phyloP scores from a whole-genome alignment of 2,797 vertebrate species.

The Peromyscus eremicus region DNA sequence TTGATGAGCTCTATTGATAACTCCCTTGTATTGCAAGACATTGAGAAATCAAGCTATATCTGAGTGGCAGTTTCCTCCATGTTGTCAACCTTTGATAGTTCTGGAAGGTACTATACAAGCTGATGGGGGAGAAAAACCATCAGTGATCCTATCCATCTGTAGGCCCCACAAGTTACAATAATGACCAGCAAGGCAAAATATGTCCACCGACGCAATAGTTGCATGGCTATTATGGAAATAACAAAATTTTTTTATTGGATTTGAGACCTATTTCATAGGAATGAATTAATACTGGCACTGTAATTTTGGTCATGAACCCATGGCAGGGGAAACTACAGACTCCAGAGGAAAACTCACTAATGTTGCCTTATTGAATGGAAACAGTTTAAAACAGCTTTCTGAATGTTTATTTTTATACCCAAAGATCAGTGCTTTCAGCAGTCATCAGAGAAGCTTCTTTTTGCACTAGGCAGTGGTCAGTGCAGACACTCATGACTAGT shows the following conservation, averaged over 20 bases:
- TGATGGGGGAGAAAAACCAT: not conserved
- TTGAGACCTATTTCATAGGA: not conserved
- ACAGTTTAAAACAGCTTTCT: not conserved
- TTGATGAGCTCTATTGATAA: not conserved
- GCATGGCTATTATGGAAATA: not conserved
- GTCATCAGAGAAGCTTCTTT: not conserved
- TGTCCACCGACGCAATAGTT: not conserved
- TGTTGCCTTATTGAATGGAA: not conserved
- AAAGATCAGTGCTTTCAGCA: not conserved
- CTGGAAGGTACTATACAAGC: not conserved
- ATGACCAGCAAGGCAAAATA: not conserved
- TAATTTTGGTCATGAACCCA: not conserved
- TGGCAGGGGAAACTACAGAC: not conserved
- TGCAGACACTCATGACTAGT: not conserved
- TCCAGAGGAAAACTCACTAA: too few relatives aligned
- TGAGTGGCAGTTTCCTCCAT: not conserved
- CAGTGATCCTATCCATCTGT: not conserved
- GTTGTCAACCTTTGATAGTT: not conserved
- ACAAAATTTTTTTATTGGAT: not conserved
- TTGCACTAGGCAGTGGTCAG: not conserved
- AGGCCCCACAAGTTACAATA: not conserved
- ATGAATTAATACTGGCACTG: not conserved
- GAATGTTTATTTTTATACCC: not conserved
- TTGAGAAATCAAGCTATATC: not conserved
- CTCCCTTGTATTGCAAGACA: not conserved